Evolutionary conservation across 2,888 invertebrate species (phyloP), one percentile per base, ranked within the genome.

Genomic region (Chymomyza procnemis): DNA sequence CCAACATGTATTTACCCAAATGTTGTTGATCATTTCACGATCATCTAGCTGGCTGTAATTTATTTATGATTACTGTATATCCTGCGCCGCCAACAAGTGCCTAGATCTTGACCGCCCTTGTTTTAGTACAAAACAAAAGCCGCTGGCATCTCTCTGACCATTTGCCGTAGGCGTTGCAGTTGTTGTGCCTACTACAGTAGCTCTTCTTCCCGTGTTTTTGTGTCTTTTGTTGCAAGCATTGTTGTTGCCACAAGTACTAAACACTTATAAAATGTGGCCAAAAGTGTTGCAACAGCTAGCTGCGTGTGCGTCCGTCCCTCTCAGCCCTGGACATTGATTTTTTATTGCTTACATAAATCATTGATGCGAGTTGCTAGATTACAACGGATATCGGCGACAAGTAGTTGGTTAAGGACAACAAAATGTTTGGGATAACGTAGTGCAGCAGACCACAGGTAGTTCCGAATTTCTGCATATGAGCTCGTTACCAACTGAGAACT

Each of bases 91-190:
- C 2, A 26, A 12, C 47, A 4, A 47, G 8, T 16, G 14, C 9
- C 52, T 9, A 16, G 19, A 52, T 12, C 41, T 30, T 6, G 48
- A 19, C 19, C 30, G 21, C 52, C 30, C 55, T 58, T 16, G 22
- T 4, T 56, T 58, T 57, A n/a, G 52, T 18, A 68, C 66, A 67
- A 66, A n/a, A 71, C 64, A 56, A 18, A 61, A 57, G 67, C 68
- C 58, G 71, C 67, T 64, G 61, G 21, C 4, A n/a, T n/a, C n/a
- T 12, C 14, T 16, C 41, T 34, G 57, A 30, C 12, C 41, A 19
- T 19, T 69, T 69, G 66, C 73, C 67, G 81, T 84, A 80, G 82
- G 82, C 82, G 84, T 82, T 74, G 61, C 71, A 60, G 64, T 72
- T 76, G 69, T 76, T 72, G 12, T 21, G 21, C 3, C 26, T 26